Base-by-base conservation (phyloP, 1,140 invertebrate species). In the Trichonephila clavata region DNA sequence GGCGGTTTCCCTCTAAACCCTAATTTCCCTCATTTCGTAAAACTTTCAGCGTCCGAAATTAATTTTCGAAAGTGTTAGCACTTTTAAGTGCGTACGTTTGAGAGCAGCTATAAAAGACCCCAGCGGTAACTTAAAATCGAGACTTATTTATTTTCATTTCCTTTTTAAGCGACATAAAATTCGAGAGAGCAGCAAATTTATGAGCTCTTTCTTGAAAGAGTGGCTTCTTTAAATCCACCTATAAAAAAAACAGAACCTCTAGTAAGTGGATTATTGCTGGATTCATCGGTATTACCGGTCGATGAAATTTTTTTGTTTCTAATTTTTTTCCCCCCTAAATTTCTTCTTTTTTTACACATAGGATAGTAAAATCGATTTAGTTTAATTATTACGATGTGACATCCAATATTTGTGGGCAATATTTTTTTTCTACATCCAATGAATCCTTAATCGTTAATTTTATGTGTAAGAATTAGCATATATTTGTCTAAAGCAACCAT, bases 61-160 rank as follows among this genome's bases (percentile, higher is more conserved):
- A 83, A 83, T 83, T 83, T 83, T 21, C 39, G 39, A 59, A 83
- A 83, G 81, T 83, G 81, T 83, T 83, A 83, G 81, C 81, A 83
- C 39, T 50, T 83, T 83, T 83, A 83, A 83, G 81, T 57, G 81
- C 39, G 81, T 50, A 24, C 81, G 50, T 83, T 83, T 83, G 81
- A 83, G 81, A n/a, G 50, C 27, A 20, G 81, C 39, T n/a, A 83
- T 50, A 83, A 59, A 83, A 59, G 50, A 7, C 27, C 32, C 50
- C 39, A 59, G 81, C 81, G 39, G 81, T 83, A 83, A 83, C 43
- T 83, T 83, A 83, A 83, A 50, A 57, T 83, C 39, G 81, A 20
- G 20, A 83, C 18, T 83, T 83, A 83, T 83, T 83, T 83, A 83
- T 83, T 83, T 83, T 83, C 81, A 59, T 59, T 50, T 57, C 43